A percentile compares a stretch with the other conserved stretches of the same genome.
These are phyloP conservation scores for Ciconia nigra DNA, from an alignment of 2,797 vertebrate genomes.

Conservation along the genomic window DNA sequence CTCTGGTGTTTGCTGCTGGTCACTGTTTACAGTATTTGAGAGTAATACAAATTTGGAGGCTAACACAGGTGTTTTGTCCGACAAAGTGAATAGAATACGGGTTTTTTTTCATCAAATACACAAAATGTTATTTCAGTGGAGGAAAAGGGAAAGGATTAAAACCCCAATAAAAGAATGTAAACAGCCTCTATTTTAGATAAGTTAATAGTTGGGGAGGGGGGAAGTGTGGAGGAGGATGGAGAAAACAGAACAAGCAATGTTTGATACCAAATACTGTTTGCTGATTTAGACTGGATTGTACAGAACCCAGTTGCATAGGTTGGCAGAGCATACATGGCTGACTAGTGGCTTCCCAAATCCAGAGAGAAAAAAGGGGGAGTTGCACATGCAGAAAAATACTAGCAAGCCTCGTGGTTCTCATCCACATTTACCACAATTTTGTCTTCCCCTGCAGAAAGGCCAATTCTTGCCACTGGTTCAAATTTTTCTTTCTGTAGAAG, in stretches of 20 bases:
- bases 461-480: not conserved
- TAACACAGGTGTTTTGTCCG: not conserved
- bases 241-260: not conserved
- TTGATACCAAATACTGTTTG: not conserved
- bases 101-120: not conserved
- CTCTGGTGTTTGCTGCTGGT: conserved; percentile 41
- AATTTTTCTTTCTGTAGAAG: not conserved
- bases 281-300: not conserved
- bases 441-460: not conserved
- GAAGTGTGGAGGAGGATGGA: not conserved
- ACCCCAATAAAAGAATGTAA: not conserved
- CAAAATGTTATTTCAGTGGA: not conserved
- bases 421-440: not conserved
- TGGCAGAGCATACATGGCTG: not conserved
- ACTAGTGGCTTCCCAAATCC: conserved; percentile 28
- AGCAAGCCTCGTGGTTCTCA: not conserved
- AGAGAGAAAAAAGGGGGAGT: not conserved
- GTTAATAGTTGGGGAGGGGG: not conserved
- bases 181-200: not conserved
- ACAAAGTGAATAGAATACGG: not conserved
- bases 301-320: not conserved
- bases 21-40: conserved; percentile 43
- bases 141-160: not conserved
- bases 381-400: not conserved
- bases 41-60: not conserved